A percentile compares a stretch with the other conserved stretches of the same genome.
These are phyloP conservation scores for Calephelis virginiensis DNA, from an alignment of 1,140 invertebrate species.

Conservation along the genomic window DNA sequence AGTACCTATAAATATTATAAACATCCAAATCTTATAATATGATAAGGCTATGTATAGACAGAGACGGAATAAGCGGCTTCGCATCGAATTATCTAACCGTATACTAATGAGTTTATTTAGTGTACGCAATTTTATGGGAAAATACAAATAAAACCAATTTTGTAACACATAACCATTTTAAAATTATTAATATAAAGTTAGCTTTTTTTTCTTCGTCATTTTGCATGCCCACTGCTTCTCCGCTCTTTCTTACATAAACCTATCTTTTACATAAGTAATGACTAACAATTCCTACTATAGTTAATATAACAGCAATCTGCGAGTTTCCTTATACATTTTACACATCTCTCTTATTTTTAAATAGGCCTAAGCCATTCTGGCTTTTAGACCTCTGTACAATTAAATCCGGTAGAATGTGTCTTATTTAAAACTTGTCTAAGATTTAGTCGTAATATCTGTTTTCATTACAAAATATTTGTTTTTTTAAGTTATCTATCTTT, in stretches of 20 bases:
- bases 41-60: constrained; percentile 2
- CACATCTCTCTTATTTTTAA: background rate
- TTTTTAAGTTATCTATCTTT: too few relatives aligned
- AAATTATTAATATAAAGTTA: too few relatives aligned
- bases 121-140: background rate
- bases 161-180: background rate
- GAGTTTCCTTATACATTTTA: constrained; percentile 18
- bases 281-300: constrained; percentile 23
- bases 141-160: background rate
- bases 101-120: too few relatives aligned
- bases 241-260: background rate
- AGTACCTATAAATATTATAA: constrained; percentile 34
- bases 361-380: background rate
- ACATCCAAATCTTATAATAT: constrained; percentile 30
- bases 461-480: too few relatives aligned
- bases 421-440: too few relatives aligned
- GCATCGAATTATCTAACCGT: background rate
- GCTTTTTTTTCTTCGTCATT: background rate
- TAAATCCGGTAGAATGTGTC: background rate
- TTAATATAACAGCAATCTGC: constrained; percentile 19
- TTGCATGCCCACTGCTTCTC: background rate
- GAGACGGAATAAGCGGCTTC: background rate
- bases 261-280: constrained; percentile 8
- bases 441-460: too few relatives aligned
- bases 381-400: background rate